Base-by-base conservation (phyloP, 2,113 vertebrate species). In the Podiceps cristatus region DNA sequence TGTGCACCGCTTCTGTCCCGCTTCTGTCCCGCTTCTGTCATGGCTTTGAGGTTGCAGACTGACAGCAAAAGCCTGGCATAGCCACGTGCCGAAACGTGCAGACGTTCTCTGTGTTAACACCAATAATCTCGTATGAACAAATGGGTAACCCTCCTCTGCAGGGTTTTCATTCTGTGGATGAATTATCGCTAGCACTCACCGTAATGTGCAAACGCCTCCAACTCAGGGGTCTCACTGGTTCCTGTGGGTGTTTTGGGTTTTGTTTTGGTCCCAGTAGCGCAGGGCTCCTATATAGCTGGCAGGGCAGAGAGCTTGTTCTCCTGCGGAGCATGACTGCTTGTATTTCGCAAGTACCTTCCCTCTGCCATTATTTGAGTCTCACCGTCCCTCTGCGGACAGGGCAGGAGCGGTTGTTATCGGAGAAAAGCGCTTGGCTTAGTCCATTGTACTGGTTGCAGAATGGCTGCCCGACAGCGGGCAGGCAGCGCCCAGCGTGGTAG, bases 311-410 rank as follows among this genome's bases (percentile, higher is more conserved):
- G 18, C 24, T 13, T 60, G 66, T 22, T 60, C 33, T 23, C 63
- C 1, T 2, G 18, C 19, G 28, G 28, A 53, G 78, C 19, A 3
- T 0, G 9, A 33, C 47, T 44, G 69, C 59, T 35, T 9, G 3
- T 4, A 3, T n/a, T 31, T 72, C 58, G 74, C 37, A 5, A n/a
- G 10, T 1, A 6, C 49, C 23, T 35, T 50, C 0, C 0, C 31
- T 19, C 44, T 28, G 45, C n/a, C 35, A 1, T 13, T 23, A 1
- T 2, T 25, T 47, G 0, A 27, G 24, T 13, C 6, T 7, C 7
- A 2, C 3, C 13, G 1, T 5, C 7, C 7, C 37, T n/a, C 66
- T 8, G 2, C 5, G 59, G 31, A 0, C 3, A 14, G 44, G 60
- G 5, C 29, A 28, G 55, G 75, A 5, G 8, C 0, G 7, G 10